Evolutionary conservation across 2,797 vertebrate species (phyloP).

Genomic region (Anguilla megastoma): DNA sequence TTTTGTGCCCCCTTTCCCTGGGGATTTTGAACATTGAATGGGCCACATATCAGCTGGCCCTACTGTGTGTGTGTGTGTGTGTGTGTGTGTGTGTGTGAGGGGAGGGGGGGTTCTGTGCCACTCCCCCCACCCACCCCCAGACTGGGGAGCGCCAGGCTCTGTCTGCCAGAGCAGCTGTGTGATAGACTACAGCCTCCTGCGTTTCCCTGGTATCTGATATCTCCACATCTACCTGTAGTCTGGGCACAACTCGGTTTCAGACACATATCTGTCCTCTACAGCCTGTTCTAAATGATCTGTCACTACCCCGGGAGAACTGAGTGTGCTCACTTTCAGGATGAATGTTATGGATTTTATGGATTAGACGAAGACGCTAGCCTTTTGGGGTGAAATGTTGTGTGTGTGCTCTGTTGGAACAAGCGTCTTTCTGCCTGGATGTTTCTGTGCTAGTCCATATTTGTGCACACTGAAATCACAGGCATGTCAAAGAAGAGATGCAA

Average conservation of each 20-base stretch:
- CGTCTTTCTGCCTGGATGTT: background rate
- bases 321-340: background rate
- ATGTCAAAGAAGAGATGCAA: background rate
- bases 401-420: background rate
- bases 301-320: background rate
- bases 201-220: background rate
- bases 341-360: background rate
- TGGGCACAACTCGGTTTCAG: background rate
- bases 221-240: background rate
- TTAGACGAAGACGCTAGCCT: background rate
- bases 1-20: background rate
- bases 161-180: conserved; percentile 2
- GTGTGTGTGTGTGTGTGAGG: no score
- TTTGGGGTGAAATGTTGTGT: background rate
- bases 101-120: background rate
- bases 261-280: background rate
- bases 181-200: background rate
- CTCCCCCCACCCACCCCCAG: background rate
- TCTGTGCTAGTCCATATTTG: background rate
- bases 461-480: background rate
- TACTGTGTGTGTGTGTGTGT: background rate
- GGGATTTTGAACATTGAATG: background rate
- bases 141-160: background rate
- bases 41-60: background rate
- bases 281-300: background rate